phyloP scores from a whole-genome alignment of 2,888 invertebrate species.

The Cerastis rubricosa region DNA sequence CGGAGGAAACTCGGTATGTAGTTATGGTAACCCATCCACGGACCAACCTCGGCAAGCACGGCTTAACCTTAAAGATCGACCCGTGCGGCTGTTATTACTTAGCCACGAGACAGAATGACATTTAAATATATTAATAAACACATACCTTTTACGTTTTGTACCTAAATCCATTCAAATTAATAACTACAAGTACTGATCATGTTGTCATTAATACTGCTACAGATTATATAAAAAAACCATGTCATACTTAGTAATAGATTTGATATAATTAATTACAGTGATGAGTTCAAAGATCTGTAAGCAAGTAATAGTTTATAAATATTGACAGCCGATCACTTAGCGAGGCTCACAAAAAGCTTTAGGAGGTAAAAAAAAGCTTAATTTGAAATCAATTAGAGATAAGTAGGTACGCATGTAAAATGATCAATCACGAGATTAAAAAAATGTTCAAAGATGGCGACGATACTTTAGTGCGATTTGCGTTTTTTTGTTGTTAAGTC shows the following conservation, averaged over 20 bases:
- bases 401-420: conserved; percentile 13
- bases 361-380: conserved; percentile 15
- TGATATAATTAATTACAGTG: conserved; percentile 57
- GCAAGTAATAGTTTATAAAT: conserved; percentile 38
- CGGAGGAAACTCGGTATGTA: no score
- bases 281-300: conserved; percentile 56
- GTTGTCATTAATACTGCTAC: conserved; percentile 29
- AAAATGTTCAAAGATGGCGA: neutral
- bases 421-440: neutral
- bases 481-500: neutral
- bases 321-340: conserved; percentile 52
- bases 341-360: conserved; percentile 23
- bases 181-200: conserved; percentile 21
- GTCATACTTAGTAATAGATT: conserved; percentile 60
- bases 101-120: neutral
- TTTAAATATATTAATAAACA: neutral
- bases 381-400: conserved; percentile 37
- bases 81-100: no score
- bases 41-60: no score
- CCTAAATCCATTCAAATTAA: conserved; percentile 6
- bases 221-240: conserved; percentile 29
- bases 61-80: no score
- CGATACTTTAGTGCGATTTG: neutral
- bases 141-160: neutral
- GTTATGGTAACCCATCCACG: no score